Percentiles rank a stretch among this genome's conserved stretches.
These are phyloP conservation scores for Tetrax tetrax DNA, from an alignment of 2,113 vertebrate genomes.

Conservation along the genomic window DNA sequence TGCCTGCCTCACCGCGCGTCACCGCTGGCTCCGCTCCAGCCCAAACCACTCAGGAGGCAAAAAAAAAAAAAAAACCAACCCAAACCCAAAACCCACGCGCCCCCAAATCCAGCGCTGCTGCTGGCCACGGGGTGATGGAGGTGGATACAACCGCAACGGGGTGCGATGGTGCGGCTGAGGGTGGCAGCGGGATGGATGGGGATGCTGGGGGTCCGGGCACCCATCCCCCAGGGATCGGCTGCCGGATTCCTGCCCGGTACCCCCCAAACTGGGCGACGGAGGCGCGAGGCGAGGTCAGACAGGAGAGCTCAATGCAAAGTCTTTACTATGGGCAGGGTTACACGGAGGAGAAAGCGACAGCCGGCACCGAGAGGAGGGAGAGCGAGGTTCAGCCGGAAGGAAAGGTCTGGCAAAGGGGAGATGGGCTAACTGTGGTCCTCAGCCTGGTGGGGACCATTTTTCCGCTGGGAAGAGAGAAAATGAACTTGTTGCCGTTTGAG, in stretches of 20 bases:
- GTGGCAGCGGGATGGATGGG: background rate
- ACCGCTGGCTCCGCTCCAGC: background rate
- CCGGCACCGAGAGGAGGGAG: background rate
- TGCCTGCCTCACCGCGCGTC: fast-evolving
- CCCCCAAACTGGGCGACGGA: fast-evolving
- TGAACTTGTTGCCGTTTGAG: background rate
- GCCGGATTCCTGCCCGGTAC: background rate
- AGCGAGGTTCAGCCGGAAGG: background rate
- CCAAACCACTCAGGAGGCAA: background rate
- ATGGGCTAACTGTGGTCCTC: background rate
- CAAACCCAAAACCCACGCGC: too few species aligned
- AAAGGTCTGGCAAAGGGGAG: fast-evolving
- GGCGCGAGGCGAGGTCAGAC: background rate
- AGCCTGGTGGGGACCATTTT: fast-evolving
- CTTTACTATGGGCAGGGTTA: constrained; percentile 22
- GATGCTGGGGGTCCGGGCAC: background rate
- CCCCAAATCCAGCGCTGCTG: background rate
- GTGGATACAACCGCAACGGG: fast-evolving
- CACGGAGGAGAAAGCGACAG: background rate
- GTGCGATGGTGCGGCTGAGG: background rate
- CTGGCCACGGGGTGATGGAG: background rate
- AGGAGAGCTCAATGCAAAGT: background rate
- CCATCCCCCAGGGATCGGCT: fast-evolving
- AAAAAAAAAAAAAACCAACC: background rate
- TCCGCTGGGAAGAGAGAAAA: background rate